A percentile compares a stretch with the other conserved stretches of the same genome.
phyloP scores from a whole-genome alignment of 2,797 vertebrate genomes.

The Helarctos malayanus region DNA sequence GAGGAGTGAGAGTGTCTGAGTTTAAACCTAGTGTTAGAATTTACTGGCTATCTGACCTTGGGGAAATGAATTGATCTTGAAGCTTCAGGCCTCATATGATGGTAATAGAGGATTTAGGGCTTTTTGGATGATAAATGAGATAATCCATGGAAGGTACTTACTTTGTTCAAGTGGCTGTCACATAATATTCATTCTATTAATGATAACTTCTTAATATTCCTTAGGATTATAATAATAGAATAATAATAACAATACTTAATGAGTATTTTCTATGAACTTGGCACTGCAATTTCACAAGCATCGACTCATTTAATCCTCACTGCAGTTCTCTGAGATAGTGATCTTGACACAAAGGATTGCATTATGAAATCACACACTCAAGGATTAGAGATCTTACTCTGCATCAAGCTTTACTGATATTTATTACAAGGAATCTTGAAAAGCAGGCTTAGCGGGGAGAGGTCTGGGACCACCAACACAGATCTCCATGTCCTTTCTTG shows the following conservation, averaged over 20 bases:
- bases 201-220: not conserved
- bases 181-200: slow-evolving; percentile 14
- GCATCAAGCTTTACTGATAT: not conserved
- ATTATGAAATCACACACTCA: not conserved
- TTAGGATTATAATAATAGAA: slow-evolving; percentile 9
- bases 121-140: slow-evolving; percentile 37
- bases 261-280: not conserved
- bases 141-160: not conserved
- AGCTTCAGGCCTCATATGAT: not conserved
- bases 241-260: not conserved
- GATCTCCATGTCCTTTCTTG: not conserved
- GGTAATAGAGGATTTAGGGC: not conserved
- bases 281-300: slow-evolving; percentile 3
- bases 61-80: not conserved
- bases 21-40: not conserved
- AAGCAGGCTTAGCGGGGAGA: not conserved
- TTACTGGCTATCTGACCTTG: not conserved
- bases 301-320: not conserved
- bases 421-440: not conserved
- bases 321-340: not conserved
- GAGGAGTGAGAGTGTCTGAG: not conserved
- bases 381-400: not conserved
- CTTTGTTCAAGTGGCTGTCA: not conserved
- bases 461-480: not conserved
- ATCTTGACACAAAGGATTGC: not conserved